Base-by-base conservation (phyloP, 2,113 vertebrate genomes). In the Kryptolebias marmoratus region DNA sequence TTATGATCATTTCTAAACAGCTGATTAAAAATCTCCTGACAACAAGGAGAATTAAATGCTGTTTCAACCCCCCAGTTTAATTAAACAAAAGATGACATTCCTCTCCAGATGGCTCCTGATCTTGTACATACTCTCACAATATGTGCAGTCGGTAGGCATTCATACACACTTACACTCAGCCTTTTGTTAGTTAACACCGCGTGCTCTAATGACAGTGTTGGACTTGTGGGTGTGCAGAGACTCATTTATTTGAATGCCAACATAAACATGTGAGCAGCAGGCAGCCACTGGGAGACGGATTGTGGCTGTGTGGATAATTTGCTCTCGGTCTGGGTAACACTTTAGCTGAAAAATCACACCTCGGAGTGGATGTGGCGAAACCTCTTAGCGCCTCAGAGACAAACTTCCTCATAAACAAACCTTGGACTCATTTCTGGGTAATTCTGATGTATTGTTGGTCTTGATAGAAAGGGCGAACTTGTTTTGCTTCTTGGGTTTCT, bases 281-380 rank as follows among this genome's bases (percentile, higher is more conserved):
- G 55, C 71, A 55, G 52, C 80, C 62, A 15, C 12, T 36, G 22
- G 54, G 68, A 70, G 68, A 79, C 55, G 71, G 75, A 48, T 67
- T 13, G 52, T 74, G 79, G 67, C 70, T 59, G 68, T 69, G 72
- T 73, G 75, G 67, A 50, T 90, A 78, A 90, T 90, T 89, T 82
- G 44, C 81, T 80, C 71, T 75, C 71, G 68, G 72, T 84, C 70
- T 66, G 64, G 77, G 71, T 69, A 71, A 76, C 83, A 80, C 67
- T 80, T 84, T 83, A 68, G 67, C 65, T 79, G 73, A 87, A 75
- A 69, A 73, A 71, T 79, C 47, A 11, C 72, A 82, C 68, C 44
- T 7, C 2, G 0, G 68, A 71, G 39, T 42, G 64, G 54, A 91
- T 66, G 85, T 89, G 79, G 47, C 59, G 49, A 81, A 84, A 72